Base-by-base conservation (phyloP, 2,888 invertebrate genomes). In the Phyto melanocephala region DNA sequence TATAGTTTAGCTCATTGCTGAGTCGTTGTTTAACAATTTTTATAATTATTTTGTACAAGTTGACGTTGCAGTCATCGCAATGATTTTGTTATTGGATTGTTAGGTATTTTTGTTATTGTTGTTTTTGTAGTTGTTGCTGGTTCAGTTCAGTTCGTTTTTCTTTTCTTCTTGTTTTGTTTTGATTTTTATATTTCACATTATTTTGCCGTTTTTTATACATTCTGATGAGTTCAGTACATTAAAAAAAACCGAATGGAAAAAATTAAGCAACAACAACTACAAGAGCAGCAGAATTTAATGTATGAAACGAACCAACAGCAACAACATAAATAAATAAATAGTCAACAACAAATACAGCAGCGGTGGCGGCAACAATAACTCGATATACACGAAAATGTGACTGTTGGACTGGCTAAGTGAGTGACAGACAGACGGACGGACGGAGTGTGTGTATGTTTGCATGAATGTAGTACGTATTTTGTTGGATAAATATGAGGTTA, bases 401-500 rank as follows among this genome's bases (percentile, higher is more conserved):
- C 54, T 56, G 33, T 28, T 33, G 40, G 15, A 70, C 37, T 28
- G 17, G 24, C 24, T 63, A 56, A 70, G 60, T 68, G 17, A 78
- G 24, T 71, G 63, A 22, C 63, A 56, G 28, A 63, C 54, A 45
- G 60, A 6, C 6, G n/a, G 58, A 40, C 56, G 20, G 35, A 33
- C n/a, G 42, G 45, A 40, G 40, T 77, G 50, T 56, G 42, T 65
- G 72, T 40, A 42, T 72, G 68, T 74, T 17, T 71, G 70, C 52
- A 62, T 40, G 58, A 2, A 47, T 22, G 20, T 10, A 20, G 47
- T 20, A 2, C 20, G 47, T 63, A 78, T 81, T 78, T 81, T 88
- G 89, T 88, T 89, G 90, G 88, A 87, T 89, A 89, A 89, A 89
- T 89, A 89, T 89, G 89, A 90, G 89, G 89, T 89, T 89, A 89